phyloP scores from a whole-genome alignment of 2,113 vertebrate species.

The Suncus etruscus region DNA sequence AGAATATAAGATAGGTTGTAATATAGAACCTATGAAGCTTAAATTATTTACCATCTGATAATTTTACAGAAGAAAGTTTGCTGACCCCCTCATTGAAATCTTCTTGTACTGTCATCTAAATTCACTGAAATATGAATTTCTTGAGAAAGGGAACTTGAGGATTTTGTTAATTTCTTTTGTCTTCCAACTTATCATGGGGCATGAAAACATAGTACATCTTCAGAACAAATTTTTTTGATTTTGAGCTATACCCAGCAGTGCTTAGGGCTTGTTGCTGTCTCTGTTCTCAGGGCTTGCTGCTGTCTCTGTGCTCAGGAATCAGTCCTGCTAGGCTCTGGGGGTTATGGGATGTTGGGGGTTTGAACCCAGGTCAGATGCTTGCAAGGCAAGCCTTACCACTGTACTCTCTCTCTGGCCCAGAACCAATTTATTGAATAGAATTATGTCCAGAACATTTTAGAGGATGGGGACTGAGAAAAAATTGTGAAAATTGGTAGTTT shows the following conservation, averaged over 20 bases:
- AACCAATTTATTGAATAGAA: neutral
- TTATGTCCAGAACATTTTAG: neutral
- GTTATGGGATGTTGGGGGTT: too few species aligned
- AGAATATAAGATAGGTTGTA: neutral
- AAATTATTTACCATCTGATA: neutral
- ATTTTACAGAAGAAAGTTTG: slow-evolving; percentile 23
- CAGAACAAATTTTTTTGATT: neutral
- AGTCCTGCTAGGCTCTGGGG: too few species aligned
- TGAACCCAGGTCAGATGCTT: too few species aligned
- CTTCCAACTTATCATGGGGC: neutral
- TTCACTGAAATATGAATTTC: neutral
- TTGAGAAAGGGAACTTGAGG: neutral
- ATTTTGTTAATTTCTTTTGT: slow-evolving; percentile 23
- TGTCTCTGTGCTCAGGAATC: too few species aligned
- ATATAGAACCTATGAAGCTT: neutral
- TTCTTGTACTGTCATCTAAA: neutral
- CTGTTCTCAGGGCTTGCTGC: too few species aligned
- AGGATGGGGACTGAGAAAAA: slow-evolving; percentile 15
- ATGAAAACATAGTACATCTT: neutral
- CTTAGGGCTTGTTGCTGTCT: too few species aligned
- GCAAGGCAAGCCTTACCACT: too few species aligned
- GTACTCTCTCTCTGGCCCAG: too few species aligned
- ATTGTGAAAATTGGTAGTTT: neutral
- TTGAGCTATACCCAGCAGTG: too few species aligned
- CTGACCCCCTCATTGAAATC: neutral